A percentile compares a stretch with the other conserved stretches of the same genome.
Evolutionary conservation across 1,140 invertebrate species (phyloP).

Genomic region (Pachyrhynchus sulphureomaculatus): DNA sequence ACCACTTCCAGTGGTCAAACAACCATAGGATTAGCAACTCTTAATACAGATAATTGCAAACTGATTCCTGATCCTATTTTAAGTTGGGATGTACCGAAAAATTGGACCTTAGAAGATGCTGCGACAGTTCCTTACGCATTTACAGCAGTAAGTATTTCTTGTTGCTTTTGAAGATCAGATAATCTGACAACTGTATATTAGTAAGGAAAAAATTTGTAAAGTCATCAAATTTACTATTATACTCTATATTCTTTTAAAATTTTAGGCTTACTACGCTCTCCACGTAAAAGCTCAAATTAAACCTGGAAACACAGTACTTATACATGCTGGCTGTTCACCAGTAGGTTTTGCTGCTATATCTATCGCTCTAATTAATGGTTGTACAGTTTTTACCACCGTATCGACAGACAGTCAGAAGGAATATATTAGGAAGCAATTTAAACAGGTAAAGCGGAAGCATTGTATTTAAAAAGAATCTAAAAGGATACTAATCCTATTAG

Average conservation of each 20-base stretch:
- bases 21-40: slow-evolving; percentile 44
- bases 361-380: slow-evolving; percentile 57
- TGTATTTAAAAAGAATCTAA: not conserved
- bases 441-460: slow-evolving; percentile 1
- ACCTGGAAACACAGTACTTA: slow-evolving; percentile 62
- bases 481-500: too few species aligned
- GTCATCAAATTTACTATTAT: too few species aligned
- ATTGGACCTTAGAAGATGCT: slow-evolving; percentile 62
- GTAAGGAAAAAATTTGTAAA: too few species aligned
- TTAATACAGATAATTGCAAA: slow-evolving; percentile 41
- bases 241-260: too few species aligned
- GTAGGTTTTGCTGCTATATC: slow-evolving; percentile 73
- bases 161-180: too few species aligned
- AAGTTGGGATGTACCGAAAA: slow-evolving; percentile 60
- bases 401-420: slow-evolving; percentile 50
- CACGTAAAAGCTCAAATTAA: slow-evolving; percentile 57
- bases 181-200: too few species aligned
- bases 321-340: slow-evolving; percentile 69
- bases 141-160: slow-evolving; percentile 54
- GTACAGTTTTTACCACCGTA: slow-evolving; percentile 55
- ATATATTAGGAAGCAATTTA: slow-evolving; percentile 39
- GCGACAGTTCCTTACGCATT: slow-evolving; percentile 65
- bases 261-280: slow-evolving; percentile 61
- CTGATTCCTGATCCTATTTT: slow-evolving; percentile 44
- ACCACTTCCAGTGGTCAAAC: slow-evolving; percentile 29